Conservation (phyloP, 2,888 invertebrate species). For the Chromoteleia sp. region DNA sequence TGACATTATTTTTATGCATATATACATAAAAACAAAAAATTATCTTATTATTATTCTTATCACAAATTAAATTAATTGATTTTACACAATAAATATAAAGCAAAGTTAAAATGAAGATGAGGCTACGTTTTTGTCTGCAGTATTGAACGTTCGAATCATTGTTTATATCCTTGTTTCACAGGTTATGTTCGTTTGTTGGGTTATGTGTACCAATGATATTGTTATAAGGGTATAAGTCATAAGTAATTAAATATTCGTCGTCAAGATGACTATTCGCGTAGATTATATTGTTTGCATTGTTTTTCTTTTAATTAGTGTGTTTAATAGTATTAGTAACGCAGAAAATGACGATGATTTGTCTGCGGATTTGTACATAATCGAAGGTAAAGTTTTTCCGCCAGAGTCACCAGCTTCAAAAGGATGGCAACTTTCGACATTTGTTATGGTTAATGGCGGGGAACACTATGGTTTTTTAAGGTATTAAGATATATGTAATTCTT, state of each 20-base stretch:
- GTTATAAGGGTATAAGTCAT: not conserved
- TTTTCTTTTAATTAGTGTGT: conserved; percentile 69
- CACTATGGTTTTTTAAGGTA: conserved; percentile 92
- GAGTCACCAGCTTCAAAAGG: conserved; percentile 87
- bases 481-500: not conserved
- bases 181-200: not conserved
- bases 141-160: too few species aligned
- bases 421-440: conserved; percentile 91
- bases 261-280: not conserved
- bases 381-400: conserved; percentile 92
- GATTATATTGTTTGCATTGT: conserved; percentile 54
- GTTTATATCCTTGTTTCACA: not conserved
- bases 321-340: conserved; percentile 67
- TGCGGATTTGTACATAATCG: conserved; percentile 89
- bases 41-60: too few species aligned
- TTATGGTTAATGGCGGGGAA: conserved; percentile 95
- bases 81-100: too few species aligned
- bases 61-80: too few species aligned
- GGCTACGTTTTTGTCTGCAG: too few species aligned
- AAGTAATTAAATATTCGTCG: not conserved
- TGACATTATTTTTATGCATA: too few species aligned
- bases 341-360: conserved; percentile 85
- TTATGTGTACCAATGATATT: not conserved
- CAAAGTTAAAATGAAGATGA: too few species aligned
- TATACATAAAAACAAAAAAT: too few species aligned